A percentile compares a stretch with the other conserved stretches of the same genome.
Evolutionary conservation across 2,888 invertebrate genomes (phyloP).

Genomic region (Pollenia angustigena): DNA sequence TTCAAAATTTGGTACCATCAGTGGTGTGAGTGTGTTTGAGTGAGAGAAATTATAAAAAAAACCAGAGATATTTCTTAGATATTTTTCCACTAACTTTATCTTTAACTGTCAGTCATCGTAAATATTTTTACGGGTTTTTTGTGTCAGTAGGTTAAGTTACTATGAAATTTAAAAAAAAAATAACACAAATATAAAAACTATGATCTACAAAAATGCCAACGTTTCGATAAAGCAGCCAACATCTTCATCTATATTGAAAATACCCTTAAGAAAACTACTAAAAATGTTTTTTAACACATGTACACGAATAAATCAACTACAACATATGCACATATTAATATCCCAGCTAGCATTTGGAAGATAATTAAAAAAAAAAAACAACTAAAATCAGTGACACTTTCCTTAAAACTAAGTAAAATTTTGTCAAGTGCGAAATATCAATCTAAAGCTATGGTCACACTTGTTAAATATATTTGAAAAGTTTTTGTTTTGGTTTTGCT

Average conservation of each 20-base stretch:
- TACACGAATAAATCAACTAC: no score
- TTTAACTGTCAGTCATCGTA: background rate
- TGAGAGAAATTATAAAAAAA: background rate
- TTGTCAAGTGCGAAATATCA: no score
- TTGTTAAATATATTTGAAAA: no score
- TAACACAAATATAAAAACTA: background rate
- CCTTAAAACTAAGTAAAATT: no score
- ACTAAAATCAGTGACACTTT: no score
- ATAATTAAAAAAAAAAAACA: no score
- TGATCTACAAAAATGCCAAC: slow-evolving; percentile 14
- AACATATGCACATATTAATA: no score
- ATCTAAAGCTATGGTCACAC: no score
- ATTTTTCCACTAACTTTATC: background rate
- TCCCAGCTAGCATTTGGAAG: no score
- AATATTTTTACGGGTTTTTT: slow-evolving; percentile 15
- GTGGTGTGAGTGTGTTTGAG: background rate
- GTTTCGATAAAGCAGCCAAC: slow-evolving; percentile 18
- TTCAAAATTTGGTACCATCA: no score
- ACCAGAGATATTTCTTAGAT: background rate
- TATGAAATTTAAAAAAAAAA: background rate
- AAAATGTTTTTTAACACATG: no score
- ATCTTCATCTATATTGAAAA: slow-evolving; percentile 21
- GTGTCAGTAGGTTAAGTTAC: slow-evolving; percentile 47
- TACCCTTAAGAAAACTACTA: background rate
- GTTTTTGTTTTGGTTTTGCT: no score